Percentiles rank a stretch among this genome's conserved stretches.
These are phyloP conservation scores for Cheirogaleus medius DNA, from an alignment of 2,113 vertebrate species.

Conservation along the genomic window DNA sequence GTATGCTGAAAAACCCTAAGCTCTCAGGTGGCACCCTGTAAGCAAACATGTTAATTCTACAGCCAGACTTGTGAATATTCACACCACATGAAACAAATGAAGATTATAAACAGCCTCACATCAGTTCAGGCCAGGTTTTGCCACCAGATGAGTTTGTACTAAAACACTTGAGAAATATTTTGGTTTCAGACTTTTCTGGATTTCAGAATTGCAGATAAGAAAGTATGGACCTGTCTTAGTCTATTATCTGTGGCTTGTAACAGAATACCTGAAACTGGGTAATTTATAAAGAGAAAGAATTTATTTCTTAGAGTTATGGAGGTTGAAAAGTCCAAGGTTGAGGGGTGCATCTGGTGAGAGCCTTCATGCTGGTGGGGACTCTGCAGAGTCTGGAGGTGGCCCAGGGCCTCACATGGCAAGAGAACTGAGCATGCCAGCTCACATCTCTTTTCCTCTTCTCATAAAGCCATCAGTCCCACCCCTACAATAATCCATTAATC, in stretches of 20 bases:
- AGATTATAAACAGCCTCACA: background rate
- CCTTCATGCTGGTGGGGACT: background rate
- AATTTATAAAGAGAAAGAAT: background rate
- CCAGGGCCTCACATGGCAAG: background rate
- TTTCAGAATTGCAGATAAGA: background rate
- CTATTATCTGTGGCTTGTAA: background rate
- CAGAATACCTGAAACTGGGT: background rate
- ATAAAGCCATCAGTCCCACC: background rate
- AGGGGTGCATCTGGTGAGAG: background rate
- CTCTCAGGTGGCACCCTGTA: background rate
- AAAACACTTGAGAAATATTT: background rate
- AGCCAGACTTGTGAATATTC: background rate
- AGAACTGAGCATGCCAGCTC: background rate
- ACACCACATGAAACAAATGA: background rate
- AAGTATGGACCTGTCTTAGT: background rate
- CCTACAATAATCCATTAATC: background rate
- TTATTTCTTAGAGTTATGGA: background rate
- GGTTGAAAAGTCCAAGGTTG: background rate
- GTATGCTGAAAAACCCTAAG: background rate
- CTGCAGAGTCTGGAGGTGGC: background rate
- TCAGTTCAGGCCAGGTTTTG: background rate
- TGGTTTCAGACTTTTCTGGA: background rate
- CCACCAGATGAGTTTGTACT: background rate
- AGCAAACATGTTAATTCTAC: background rate
- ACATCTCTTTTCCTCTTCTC: background rate